A percentile compares a stretch with the other conserved stretches of the same genome.
phyloP scores from a whole-genome alignment of 35 echinoderm and acorn worm genomes.

The Eucidaris tribuloides region DNA sequence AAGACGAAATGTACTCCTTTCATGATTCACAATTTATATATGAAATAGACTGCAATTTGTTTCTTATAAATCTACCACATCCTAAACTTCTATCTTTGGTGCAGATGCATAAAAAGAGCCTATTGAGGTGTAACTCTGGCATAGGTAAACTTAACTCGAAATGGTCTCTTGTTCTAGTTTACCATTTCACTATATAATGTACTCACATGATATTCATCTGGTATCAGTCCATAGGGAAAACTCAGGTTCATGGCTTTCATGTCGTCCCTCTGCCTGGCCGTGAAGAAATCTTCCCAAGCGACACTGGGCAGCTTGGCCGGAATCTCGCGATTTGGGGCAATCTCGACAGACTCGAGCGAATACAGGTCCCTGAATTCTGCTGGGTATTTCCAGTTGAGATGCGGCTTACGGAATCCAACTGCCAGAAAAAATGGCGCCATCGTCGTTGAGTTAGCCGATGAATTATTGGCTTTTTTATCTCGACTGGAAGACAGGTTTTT shows the following conservation, averaged over 20 bases:
- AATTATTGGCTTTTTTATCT: slow-evolving; percentile 24
- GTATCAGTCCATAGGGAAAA: slow-evolving; percentile 83
- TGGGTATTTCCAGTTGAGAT: slow-evolving; percentile 72
- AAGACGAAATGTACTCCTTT: no score
- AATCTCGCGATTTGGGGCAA: slow-evolving; percentile 43
- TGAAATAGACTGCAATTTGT: no score
- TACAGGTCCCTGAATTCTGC: slow-evolving; percentile 60
- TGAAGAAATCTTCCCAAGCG: slow-evolving; percentile 63
- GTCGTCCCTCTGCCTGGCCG: slow-evolving; percentile 64
- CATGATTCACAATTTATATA: no score
- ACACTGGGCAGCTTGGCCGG: slow-evolving; percentile 38
- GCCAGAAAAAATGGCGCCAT: slow-evolving; percentile 71
- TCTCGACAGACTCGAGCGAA: slow-evolving; percentile 45
- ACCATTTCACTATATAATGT: no score
- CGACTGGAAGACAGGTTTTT: slow-evolving; percentile 50
- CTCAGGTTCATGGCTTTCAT: slow-evolving; percentile 63
- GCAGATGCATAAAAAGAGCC: no score
- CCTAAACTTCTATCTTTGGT: no score
- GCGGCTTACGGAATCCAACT: slow-evolving; percentile 83
- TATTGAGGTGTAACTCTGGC: no score
- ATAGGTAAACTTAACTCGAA: no score
- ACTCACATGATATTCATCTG: slow-evolving; percentile 73
- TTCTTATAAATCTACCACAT: no score
- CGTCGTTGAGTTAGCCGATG: slow-evolving; percentile 36
- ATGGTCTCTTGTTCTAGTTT: no score